These are phyloP conservation scores for Calliphora vicina DNA, from an alignment of 1,140 invertebrate species.

Conservation along the genomic window DNA sequence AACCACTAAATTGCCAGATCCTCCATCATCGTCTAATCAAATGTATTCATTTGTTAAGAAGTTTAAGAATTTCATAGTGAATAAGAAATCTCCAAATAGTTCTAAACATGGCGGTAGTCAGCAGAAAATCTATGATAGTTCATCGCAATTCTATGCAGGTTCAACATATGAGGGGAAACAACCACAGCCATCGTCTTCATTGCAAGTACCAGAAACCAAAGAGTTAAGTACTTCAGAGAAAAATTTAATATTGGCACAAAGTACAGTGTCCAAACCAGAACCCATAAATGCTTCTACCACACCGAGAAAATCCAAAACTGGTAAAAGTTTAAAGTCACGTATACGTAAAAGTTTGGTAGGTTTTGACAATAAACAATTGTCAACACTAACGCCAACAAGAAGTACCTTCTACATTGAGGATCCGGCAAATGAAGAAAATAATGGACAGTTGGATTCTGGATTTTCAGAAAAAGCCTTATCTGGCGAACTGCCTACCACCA, in stretches of 20 bases:
- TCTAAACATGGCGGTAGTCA: slow-evolving; percentile 44
- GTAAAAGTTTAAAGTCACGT: slow-evolving; percentile 66
- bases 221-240: slow-evolving; percentile 42
- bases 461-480: slow-evolving; percentile 62
- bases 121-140: slow-evolving; percentile 58
- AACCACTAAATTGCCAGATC: slow-evolving; percentile 68
- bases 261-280: slow-evolving; percentile 19
- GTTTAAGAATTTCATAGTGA: slow-evolving; percentile 68
- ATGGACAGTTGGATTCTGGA: slow-evolving; percentile 68
- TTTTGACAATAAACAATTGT: slow-evolving; percentile 61
- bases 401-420: slow-evolving; percentile 74
- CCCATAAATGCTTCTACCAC: slow-evolving; percentile 35
- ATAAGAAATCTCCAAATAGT: slow-evolving; percentile 66
- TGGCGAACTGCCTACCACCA: slow-evolving; percentile 33
- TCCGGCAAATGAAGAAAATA: slow-evolving; percentile 50
- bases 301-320: slow-evolving; percentile 63
- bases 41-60: slow-evolving; percentile 67
- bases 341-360: slow-evolving; percentile 65
- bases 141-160: slow-evolving; percentile 54
- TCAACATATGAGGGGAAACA: not conserved
- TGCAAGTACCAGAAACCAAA: slow-evolving; percentile 24
- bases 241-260: slow-evolving; percentile 36
- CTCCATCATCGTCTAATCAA: slow-evolving; percentile 65
- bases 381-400: slow-evolving; percentile 61
- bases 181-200: not conserved